Conservation (phyloP, 2,797 vertebrate species). For the Diceros bicornis region DNA sequence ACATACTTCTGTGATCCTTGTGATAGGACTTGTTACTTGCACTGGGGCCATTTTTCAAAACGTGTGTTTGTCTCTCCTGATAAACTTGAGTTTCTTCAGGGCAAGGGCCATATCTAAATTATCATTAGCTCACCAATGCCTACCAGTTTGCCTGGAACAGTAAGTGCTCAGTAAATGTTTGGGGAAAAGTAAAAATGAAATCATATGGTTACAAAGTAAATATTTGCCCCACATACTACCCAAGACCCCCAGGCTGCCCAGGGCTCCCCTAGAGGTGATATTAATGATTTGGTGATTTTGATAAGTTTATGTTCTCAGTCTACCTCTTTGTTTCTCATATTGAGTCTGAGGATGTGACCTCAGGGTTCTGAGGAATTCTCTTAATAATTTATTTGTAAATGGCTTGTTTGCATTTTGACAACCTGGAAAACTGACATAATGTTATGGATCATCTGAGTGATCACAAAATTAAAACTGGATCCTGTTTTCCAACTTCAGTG, state of each 20-base stretch:
- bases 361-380: background rate
- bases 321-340: background rate
- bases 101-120: background rate
- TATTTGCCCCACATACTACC: background rate
- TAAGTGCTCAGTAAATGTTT: background rate
- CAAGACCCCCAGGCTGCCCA: background rate
- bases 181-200: background rate
- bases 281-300: background rate
- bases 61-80: background rate
- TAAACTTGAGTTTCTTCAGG: background rate
- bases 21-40: background rate
- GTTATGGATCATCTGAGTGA: background rate
- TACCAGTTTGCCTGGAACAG: background rate
- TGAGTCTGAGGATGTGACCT: background rate
- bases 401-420: background rate
- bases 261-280: rapidly evolving
- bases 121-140: background rate
- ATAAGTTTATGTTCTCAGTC: background rate
- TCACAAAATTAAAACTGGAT: background rate
- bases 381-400: slow-evolving; percentile 35
- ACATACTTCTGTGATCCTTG: background rate
- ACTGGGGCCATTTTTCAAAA: background rate
- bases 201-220: background rate
- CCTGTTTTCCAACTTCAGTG: background rate
- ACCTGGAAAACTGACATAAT: background rate